Base-by-base conservation (phyloP, 2,797 vertebrate species). In the Ambastaia sidthimunki region DNA sequence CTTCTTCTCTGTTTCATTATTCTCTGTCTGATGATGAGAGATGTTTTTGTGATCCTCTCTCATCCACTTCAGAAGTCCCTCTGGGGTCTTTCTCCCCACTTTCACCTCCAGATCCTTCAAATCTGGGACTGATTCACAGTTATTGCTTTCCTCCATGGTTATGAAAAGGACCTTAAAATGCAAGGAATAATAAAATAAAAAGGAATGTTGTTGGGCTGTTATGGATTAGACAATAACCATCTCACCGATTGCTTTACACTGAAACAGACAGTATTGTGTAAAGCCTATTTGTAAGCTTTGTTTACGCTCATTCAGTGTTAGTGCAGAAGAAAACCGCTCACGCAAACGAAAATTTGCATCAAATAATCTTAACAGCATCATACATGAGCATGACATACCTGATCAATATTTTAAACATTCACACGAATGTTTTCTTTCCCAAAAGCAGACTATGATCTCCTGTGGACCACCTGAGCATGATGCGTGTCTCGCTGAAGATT, bases 51-150 rank as follows among this genome's bases (percentile, higher is more conserved):
- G 82, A 65, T 93, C 95, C 55, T 96, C 95, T 81, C 94, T 94
- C 92, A 97, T 92, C 90, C 96, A 96, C 83, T 93, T 94, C 83
- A 97, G 93, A 91, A 98, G 90, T 80, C 95, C 95, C 79, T 97
- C 96, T 3, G 97, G 97, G 19, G 95, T 96, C 89, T 96, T 96
- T 86, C 95, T 94, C 63, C 97, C 97, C 81, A 98, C 92, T 88
- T 98, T 98, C 87, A 91, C 85, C 91, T 96, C 96, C 85, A 98
- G 85, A 78, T 98, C 97, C 89, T 92, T 95, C 84, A 98, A 91
- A 84, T 98, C 97, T 1, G 95, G 94, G 71, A 92, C 69, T 80
- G 83, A 82, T 28, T 94, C 89, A 50, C 63, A 79, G 77, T 52
- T 82, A 10, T 85, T 78, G 83, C 84, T 86, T 76, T 94, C 93